phyloP scores from a whole-genome alignment of 2,797 vertebrate species.

The Anguilla anguilla region DNA sequence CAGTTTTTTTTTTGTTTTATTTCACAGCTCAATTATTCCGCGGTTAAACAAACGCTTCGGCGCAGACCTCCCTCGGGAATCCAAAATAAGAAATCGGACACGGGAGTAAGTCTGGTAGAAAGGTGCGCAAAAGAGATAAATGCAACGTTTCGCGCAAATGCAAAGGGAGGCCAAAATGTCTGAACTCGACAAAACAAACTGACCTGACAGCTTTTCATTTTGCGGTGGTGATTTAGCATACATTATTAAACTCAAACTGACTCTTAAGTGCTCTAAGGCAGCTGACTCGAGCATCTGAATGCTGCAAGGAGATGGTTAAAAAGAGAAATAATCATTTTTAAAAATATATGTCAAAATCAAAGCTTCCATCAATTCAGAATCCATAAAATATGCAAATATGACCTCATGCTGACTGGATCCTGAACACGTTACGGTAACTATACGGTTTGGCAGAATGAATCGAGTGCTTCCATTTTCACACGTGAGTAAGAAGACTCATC shows the following conservation, averaged over 20 bases:
- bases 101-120: background rate
- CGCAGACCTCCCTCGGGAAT: background rate
- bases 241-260: slow-evolving; percentile 48
- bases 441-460: slow-evolving; percentile 22
- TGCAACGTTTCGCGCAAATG: background rate
- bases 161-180: slow-evolving; percentile 1
- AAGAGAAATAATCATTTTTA: background rate
- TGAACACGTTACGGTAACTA: slow-evolving; percentile 30
- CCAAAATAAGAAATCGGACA: background rate
- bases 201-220: slow-evolving; percentile 49
- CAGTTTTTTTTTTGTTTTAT: background rate
- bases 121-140: background rate
- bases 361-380: slow-evolving; percentile 34
- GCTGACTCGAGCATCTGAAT: background rate
- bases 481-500: background rate
- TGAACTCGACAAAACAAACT: slow-evolving; percentile 41
- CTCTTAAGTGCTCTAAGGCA: slow-evolving; percentile 37
- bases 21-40: slow-evolving; percentile 6
- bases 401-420: slow-evolving; percentile 33
- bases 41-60: background rate
- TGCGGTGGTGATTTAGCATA: slow-evolving; percentile 34
- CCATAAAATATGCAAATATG: slow-evolving; percentile 35
- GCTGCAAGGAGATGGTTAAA: background rate
- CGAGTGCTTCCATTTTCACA: background rate
- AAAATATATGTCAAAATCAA: slow-evolving; percentile 40